Conservation (phyloP, 2,888 invertebrate genomes). For the Punctoribates punctum region DNA sequence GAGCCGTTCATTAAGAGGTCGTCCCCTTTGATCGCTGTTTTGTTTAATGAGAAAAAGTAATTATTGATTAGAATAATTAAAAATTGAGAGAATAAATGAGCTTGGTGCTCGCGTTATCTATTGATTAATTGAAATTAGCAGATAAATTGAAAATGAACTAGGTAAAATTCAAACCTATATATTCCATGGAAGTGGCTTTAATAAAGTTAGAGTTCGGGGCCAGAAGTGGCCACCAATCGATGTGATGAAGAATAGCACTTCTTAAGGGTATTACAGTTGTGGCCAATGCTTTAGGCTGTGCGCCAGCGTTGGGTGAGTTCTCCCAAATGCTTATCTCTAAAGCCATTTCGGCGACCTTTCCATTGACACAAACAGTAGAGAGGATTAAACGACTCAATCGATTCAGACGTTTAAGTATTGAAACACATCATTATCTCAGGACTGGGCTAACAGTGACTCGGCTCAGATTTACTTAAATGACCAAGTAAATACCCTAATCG, state of each 20-base stretch:
- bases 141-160: too few species aligned
- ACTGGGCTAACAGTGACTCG: too few species aligned
- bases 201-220: constrained; percentile 23
- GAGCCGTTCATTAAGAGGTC: constrained; percentile 38
- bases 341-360: constrained; percentile 45
- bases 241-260: constrained; percentile 43
- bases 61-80: neutral
- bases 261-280: constrained; percentile 45
- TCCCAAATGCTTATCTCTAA: constrained; percentile 46
- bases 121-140: too few species aligned
- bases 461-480: too few species aligned
- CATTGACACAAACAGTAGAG: neutral
- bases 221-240: constrained; percentile 45
- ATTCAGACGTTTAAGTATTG: neutral
- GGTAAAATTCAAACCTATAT: constrained; percentile 35
- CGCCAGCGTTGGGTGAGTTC: neutral
- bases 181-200: constrained; percentile 40
- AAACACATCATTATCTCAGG: neutral
- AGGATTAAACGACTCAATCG: neutral
- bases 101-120: too few species aligned
- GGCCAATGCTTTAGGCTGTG: constrained; percentile 36
- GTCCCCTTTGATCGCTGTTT: neutral
- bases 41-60: neutral
- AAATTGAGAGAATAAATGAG: too few species aligned
- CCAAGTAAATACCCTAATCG: too few species aligned